Base-by-base conservation (phyloP, 2,113 vertebrate genomes). In the Prietella phreatophila region DNA sequence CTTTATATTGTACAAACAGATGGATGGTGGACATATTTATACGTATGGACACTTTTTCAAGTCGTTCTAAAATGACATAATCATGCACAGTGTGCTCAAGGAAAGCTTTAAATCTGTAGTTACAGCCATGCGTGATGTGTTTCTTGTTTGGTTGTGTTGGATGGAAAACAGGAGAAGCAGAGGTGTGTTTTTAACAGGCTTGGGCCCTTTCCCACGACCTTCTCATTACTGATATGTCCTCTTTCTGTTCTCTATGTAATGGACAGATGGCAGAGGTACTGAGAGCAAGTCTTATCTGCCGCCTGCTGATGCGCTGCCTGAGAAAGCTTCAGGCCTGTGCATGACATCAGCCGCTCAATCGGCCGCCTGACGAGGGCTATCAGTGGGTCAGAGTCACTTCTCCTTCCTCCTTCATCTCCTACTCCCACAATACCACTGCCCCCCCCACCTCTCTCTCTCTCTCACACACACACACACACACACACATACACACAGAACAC, bases 271-370 rank as follows among this genome's bases (percentile, higher is more conserved):
- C 73, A 65, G 61, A 55, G 42, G 73, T 79, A 85, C 83, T 87
- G 53, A 83, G 50, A 81, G 75, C 39, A 63, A 36, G 42, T 67
- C 88, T 89, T 84, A 91, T 91, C 90, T 87, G 36, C 27, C 81
- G 78, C 55, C 83, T 63, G 84, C 71, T 76, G 88, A 81, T 86
- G 78, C 75, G 5, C 78, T 65, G 84, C 80, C 87, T 88, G 85
- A 75, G 89, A 88, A 83, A 33, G 71, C 63, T 83, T 9, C 1
- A 83, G 33, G 78, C 65, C 91, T 92, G 91, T 90, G 73, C 85
- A 92, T 93, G 88, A 91, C 87, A 91, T 93, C 92, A 88, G 89
- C 63, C 58, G 84, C 79, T 36, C 86, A 89, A 90, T 85, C 56
- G 91, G 76, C 89, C 87, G 91, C 91, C 90, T 93, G 91, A 89